Evolutionary conservation across 37 sponge, comb jelly and placozoan species (phyloP).

Genomic region (Cliona cf. orientalis): DNA sequence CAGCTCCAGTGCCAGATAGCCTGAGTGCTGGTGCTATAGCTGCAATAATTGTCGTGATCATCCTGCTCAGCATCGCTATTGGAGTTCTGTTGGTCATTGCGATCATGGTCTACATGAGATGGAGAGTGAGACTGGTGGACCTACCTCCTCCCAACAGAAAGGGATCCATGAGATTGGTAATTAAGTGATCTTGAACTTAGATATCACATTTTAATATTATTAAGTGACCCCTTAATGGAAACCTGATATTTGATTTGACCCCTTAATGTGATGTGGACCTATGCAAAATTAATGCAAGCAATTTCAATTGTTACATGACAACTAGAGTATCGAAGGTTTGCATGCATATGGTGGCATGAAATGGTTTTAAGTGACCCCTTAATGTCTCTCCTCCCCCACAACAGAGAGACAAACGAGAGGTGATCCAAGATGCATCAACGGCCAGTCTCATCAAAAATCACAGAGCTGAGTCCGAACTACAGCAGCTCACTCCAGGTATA

Average conservation of each 20-base stretch:
- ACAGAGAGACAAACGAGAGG: neutral
- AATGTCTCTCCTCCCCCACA: too few relatives aligned
- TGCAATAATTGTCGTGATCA: conserved; percentile 28
- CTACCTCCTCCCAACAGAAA: conserved; percentile 54
- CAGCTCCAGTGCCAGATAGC: neutral
- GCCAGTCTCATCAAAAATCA: neutral
- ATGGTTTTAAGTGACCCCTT: too few relatives aligned
- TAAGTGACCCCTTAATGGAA: too few relatives aligned
- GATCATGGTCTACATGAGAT: conserved; percentile 14
- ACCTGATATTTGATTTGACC: too few relatives aligned
- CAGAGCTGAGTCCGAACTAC: conserved; percentile 26
- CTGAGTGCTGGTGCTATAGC: conserved; percentile 46
- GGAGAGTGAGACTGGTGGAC: neutral
- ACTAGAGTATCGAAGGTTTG: too few relatives aligned
- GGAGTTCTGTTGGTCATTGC: conserved; percentile 11
- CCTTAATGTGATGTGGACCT: too few relatives aligned
- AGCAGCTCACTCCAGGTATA: conserved; percentile 35
- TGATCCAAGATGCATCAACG: neutral
- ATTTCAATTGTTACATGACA: too few relatives aligned
- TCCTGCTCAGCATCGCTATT: conserved; percentile 14
- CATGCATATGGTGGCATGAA: too few relatives aligned
- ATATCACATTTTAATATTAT: neutral
- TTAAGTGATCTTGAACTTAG: neutral
- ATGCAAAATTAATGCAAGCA: too few relatives aligned
- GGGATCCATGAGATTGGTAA: conserved; percentile 66